phyloP scores from a whole-genome alignment of 2,797 vertebrate species.

The Ptychobarbus kaznakovi region DNA sequence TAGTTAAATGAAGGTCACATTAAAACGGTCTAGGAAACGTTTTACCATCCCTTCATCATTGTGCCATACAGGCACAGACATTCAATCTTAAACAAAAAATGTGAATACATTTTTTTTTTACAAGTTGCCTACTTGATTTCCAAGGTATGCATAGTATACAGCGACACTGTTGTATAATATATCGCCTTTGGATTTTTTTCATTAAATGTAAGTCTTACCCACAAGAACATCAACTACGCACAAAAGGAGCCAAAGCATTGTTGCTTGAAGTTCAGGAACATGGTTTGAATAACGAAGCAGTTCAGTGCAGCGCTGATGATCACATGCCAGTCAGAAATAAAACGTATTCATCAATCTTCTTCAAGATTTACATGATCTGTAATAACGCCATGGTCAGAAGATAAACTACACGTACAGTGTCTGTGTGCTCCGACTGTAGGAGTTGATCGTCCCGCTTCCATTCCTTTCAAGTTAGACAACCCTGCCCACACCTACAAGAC shows the following conservation, averaged over 20 bases:
- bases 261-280: not conserved
- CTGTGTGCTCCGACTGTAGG: not conserved
- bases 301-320: not conserved
- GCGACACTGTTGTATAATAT: not conserved
- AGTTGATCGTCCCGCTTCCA: no score
- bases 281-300: not conserved
- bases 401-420: not conserved
- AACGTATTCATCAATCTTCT: not conserved
- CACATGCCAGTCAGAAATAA: not conserved
- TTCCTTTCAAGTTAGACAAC: not conserved
- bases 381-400: not conserved
- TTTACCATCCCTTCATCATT: not conserved
- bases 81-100: not conserved
- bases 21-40: not conserved
- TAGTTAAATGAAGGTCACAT: not conserved
- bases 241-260: not conserved
- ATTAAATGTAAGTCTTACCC: not conserved
- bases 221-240: not conserved
- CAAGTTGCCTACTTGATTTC: not conserved
- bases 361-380: not conserved
- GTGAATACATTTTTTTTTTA: not conserved
- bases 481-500: not conserved
- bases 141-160: not conserved
- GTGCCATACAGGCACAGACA: not conserved
- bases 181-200: accelerated